Evolutionary conservation across 2,888 invertebrate genomes (phyloP).

Genomic region (Diogma glabrata): DNA sequence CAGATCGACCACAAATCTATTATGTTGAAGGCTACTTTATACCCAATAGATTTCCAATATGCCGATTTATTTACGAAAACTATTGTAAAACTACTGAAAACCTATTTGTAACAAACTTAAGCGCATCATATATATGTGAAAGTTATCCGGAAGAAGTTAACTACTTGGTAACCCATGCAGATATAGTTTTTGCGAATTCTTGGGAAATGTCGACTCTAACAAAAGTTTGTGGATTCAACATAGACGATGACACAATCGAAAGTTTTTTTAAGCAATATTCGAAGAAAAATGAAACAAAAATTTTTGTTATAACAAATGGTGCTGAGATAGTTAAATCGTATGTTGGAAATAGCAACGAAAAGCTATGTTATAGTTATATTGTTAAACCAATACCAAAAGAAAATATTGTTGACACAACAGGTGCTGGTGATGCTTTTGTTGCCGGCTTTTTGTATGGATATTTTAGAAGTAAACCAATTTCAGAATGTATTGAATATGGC

Average conservation of each 20-base stretch:
- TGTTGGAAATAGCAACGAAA: slow-evolving; percentile 20
- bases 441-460: slow-evolving; percentile 45
- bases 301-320: slow-evolving; percentile 53
- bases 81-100: slow-evolving; percentile 32
- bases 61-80: slow-evolving; percentile 35
- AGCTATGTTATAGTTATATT: slow-evolving; percentile 18
- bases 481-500: slow-evolving; percentile 38
- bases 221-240: slow-evolving; percentile 23
- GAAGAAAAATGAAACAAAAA: slow-evolving; percentile 28
- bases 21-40: slow-evolving; percentile 49
- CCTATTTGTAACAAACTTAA: slow-evolving; percentile 41
- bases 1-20: slow-evolving; percentile 30
- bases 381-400: slow-evolving; percentile 34
- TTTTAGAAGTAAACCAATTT: slow-evolving; percentile 32
- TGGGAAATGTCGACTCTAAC: slow-evolving; percentile 40
- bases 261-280: slow-evolving; percentile 22
- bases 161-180: slow-evolving; percentile 36
- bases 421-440: slow-evolving; percentile 48
- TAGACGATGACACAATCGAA: slow-evolving; percentile 21
- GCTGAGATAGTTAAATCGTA: slow-evolving; percentile 36
- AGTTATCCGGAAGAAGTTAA: slow-evolving; percentile 33
- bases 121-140: slow-evolving; percentile 41
- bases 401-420: slow-evolving; percentile 43
- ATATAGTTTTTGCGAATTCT: slow-evolving; percentile 45
- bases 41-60: slow-evolving; percentile 37